Percentiles rank a stretch among this genome's conserved stretches.
These are phyloP conservation scores for Cyphomyrus discorhynchus DNA, from an alignment of 2,113 vertebrate species.

Conservation along the genomic window DNA sequence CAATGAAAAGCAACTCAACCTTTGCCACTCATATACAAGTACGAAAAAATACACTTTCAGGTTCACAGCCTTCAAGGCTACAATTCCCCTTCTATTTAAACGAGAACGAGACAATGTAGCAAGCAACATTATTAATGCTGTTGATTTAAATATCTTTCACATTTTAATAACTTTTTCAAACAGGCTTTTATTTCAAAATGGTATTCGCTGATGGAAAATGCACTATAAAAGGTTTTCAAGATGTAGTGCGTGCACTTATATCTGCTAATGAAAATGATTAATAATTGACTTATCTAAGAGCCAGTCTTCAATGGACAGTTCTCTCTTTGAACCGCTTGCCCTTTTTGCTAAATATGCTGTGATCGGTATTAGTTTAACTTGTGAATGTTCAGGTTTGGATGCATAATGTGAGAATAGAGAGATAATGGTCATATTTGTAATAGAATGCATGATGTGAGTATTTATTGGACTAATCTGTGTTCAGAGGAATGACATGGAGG, in stretches of 20 bases:
- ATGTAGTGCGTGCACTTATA: not conserved
- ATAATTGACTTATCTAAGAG: slow-evolving; percentile 18
- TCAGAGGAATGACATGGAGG: slow-evolving; percentile 28
- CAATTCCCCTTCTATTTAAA: not conserved
- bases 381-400: not conserved
- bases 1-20: not conserved
- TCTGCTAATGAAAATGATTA: not conserved
- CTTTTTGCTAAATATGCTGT: slow-evolving; percentile 32
- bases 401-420: not conserved
- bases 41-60: not conserved
- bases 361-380: not conserved
- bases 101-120: not conserved
- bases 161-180: slow-evolving; percentile 9
- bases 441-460: slow-evolving; percentile 37
- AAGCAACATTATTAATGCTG: not conserved
- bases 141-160: not conserved
- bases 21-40: not conserved
- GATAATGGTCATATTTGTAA: slow-evolving; percentile 25
- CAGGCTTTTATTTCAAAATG: slow-evolving; percentile 9
- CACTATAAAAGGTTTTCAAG: not conserved
- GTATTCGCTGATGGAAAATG: slow-evolving; percentile 3
- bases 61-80: not conserved
- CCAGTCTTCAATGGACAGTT: slow-evolving; percentile 30
- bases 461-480: slow-evolving; percentile 28
- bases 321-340: slow-evolving; percentile 38